Base-by-base conservation (phyloP, 2,888 invertebrate genomes). In the Latrodectus hesperus region DNA sequence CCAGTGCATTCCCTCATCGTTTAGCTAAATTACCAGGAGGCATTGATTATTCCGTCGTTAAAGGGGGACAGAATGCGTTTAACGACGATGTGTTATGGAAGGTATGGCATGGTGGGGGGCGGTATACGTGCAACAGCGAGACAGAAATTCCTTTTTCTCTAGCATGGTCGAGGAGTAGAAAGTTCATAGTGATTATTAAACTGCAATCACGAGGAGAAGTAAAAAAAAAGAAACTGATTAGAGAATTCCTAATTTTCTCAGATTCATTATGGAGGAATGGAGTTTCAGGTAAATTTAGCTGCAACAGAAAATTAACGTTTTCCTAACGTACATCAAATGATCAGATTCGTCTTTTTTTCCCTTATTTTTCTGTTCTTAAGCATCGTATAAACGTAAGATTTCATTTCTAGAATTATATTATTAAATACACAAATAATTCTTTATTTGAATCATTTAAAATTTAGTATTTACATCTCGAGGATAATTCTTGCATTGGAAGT, bases 41-140 rank as follows among this genome's bases (percentile, higher is more conserved):
- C 86, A 87, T 76, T 81, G 81, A 87, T 87, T 81, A 81, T 87
- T 87, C 75, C 49, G 65, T 87, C 86, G 76, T 86, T 87, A 82
- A 75, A 75, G 51, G 51, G 16, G 55, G 60, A 55, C 71, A 53
- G 72, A 49, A 26, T 72, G 86, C 38, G 73, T 87, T 87, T 87
- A 80, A 84, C 72, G 67, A 73, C 73, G 70, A 77, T 65, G 64
- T 52, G 52, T 65, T 53, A 64, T 60, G 55, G n/a, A 53, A 52
- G 51, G n/a, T 68, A 52, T 17, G 12, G 67, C 26, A 12, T 12
- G 17, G 22, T 68, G 67, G 0, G 67, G 67, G 67, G 67, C 17
- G 26, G 49, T 65, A 65, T 60, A 16, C 60, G 17, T 51, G 49
- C 76, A 49, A 9, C 38, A 17, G 26, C 6, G 11, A 17, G 16